Base-by-base conservation (phyloP, 1,140 invertebrate species). In the Goniozus legneri region DNA sequence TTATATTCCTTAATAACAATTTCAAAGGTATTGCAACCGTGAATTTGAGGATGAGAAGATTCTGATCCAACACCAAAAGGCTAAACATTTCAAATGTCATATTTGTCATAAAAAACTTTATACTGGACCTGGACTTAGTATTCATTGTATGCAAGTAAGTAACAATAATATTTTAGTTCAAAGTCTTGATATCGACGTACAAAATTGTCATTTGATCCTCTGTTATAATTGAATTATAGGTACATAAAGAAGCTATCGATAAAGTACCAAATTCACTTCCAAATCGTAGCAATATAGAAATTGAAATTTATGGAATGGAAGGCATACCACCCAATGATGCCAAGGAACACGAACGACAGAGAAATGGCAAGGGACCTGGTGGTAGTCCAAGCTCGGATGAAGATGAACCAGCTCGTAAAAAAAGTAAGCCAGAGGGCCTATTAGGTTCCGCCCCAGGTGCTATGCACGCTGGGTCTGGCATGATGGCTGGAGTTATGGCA, bases 21-120 rank as follows among this genome's bases (percentile, higher is more conserved):
- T 58, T 71, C 39, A 27, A 50, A 98, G 94, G 95, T 98, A 98
- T 80, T 99, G 97, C 71, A 99, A 99, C 77, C 80, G 97, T 63
- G 97, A 99, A 78, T 99, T 99, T 78, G 97, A 99, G 71, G 97
- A 99, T 80, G 97, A 99, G 74, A 99, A 99, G 75, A 99, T 99
- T 78, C 79, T 99, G n/a, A 97, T 99, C 63, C 97, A 99, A 73
- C 97, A 99, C 77, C 97, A 99, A 75, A 99, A 99, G 78, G 97
- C 97, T 14, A 99, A 99, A 77, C 97, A 99, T 81, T 99, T 99
- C 67, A 99, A 99, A 82, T 99, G 97, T 83, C 95, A 98, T 74
- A 96, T 98, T 72, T 99, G 97, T 80, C 95, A 98, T 77, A 99
- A 98, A 77, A 99, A 99, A 78, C 77, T 99, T 47, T 99, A 98